Conservation (phyloP, 2,888 invertebrate species). For the Liposcelis brunnea region DNA sequence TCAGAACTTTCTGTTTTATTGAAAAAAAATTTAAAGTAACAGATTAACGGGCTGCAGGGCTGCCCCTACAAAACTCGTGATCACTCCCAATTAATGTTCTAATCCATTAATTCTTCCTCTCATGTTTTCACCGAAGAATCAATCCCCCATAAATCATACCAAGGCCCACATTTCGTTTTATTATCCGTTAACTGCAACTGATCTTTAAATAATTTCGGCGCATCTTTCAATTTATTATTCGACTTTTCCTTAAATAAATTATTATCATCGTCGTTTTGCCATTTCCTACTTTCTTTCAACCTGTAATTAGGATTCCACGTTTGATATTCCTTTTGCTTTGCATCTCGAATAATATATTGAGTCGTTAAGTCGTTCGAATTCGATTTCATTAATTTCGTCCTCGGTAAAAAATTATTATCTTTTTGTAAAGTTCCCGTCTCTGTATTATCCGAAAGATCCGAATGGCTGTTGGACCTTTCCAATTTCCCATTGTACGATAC, state of each 20-base stretch:
- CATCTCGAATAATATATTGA: neutral
- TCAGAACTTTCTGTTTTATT: too few relatives aligned
- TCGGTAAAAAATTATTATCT: constrained; percentile 36
- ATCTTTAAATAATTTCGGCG: too few relatives aligned
- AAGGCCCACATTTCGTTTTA: constrained; percentile 46
- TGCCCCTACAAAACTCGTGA: too few relatives aligned
- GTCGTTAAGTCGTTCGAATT: constrained; percentile 10
- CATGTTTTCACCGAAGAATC: constrained; percentile 48
- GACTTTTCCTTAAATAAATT: constrained; percentile 22
- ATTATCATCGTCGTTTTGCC: constrained; percentile 19
- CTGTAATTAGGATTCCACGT: constrained; percentile 20
- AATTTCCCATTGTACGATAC: constrained; percentile 5
- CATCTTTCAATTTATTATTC: constrained; percentile 29
- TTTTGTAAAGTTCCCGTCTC: constrained; percentile 12
- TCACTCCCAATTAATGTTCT: too few relatives aligned
- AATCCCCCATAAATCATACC: constrained; percentile 76
- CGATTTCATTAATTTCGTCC: constrained; percentile 46
- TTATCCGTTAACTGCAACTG: too few relatives aligned
- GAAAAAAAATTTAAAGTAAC: too few relatives aligned
- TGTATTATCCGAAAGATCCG: neutral
- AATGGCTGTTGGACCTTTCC: too few relatives aligned
- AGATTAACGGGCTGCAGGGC: too few relatives aligned
- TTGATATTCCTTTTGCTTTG: constrained; percentile 22
- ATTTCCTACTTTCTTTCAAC: neutral
- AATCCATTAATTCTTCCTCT: too few relatives aligned